Evolutionary conservation across 2,113 vertebrate species (phyloP).

Genomic region (Hippolais icterina): DNA sequence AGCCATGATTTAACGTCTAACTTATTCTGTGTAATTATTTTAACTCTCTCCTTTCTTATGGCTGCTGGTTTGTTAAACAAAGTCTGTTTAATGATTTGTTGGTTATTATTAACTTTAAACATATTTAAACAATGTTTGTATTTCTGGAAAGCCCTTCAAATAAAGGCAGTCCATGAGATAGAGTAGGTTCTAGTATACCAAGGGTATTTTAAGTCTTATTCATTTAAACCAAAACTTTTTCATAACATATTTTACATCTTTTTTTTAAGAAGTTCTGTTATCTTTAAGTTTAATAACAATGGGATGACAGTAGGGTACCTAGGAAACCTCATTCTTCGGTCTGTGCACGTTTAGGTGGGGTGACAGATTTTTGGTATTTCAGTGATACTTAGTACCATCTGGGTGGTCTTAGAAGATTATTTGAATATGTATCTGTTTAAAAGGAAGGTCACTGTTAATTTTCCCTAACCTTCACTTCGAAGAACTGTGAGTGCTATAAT

Average conservation of each 20-base stretch:
- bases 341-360: not conserved
- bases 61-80: slow-evolving; percentile 26
- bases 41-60: slow-evolving; percentile 10
- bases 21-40: not conserved
- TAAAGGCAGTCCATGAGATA: not conserved
- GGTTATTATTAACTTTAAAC: slow-evolving; percentile 34
- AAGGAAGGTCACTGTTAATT: not conserved
- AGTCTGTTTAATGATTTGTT: slow-evolving; percentile 54
- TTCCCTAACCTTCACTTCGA: not conserved
- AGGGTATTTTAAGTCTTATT: not conserved
- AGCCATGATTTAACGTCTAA: slow-evolving; percentile 33
- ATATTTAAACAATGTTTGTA: not conserved
- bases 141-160: slow-evolving; percentile 23
- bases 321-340: not conserved
- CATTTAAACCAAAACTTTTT: not conserved
- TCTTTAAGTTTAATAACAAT: not conserved
- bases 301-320: not conserved
- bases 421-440: not conserved
- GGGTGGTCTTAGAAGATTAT: not conserved
- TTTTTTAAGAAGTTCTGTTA: not conserved
- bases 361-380: not conserved
- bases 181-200: not conserved
- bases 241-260: not conserved
- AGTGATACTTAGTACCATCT: not conserved
- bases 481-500: not conserved